A percentile compares a stretch with the other conserved stretches of the same genome.
Conservation (phyloP, 2,113 vertebrate genomes). For the Hydropotes inermis region DNA sequence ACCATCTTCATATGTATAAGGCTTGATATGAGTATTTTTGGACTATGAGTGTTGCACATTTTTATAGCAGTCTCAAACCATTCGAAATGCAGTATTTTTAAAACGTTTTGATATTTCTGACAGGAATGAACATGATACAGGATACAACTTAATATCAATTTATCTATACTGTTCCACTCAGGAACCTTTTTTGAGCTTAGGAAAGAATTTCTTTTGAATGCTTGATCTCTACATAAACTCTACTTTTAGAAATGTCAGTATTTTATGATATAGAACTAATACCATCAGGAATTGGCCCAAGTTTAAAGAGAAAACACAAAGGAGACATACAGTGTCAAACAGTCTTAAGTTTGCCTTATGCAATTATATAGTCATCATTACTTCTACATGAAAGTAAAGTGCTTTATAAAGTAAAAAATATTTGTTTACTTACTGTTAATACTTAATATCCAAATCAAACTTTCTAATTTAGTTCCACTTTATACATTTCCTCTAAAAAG, state of each 20-base stretch:
- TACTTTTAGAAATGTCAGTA: constrained; percentile 3
- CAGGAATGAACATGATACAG: constrained; percentile 25
- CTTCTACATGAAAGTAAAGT: constrained; percentile 61
- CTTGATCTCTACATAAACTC: constrained; percentile 32
- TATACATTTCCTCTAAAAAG: constrained; percentile 51
- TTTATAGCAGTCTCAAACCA: constrained; percentile 33
- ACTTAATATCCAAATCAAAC: constrained; percentile 18
- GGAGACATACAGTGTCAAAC: background rate
- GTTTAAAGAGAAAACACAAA: constrained; percentile 57
- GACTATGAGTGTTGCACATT: constrained; percentile 17
- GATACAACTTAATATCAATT: constrained; percentile 26
- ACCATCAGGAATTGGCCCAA: constrained; percentile 13
- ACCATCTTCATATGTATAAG: constrained; percentile 58
- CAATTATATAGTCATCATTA: constrained; percentile 33
- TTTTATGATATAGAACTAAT: constrained; percentile 33
- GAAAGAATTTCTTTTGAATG: constrained; percentile 20
- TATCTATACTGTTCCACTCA: background rate
- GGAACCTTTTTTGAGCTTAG: constrained; percentile 22
- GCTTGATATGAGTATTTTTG: constrained; percentile 62
- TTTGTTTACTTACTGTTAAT: constrained; percentile 41
- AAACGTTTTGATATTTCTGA: constrained; percentile 38
- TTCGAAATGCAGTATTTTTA: constrained; percentile 41
- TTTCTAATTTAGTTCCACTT: constrained; percentile 47
- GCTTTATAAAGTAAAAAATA: constrained; percentile 64
- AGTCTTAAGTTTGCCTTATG: constrained; percentile 26